Percentiles rank a stretch among this genome's conserved stretches.
phyloP scores from a whole-genome alignment of 2,888 invertebrate genomes.

The Sesia bembeciformis region DNA sequence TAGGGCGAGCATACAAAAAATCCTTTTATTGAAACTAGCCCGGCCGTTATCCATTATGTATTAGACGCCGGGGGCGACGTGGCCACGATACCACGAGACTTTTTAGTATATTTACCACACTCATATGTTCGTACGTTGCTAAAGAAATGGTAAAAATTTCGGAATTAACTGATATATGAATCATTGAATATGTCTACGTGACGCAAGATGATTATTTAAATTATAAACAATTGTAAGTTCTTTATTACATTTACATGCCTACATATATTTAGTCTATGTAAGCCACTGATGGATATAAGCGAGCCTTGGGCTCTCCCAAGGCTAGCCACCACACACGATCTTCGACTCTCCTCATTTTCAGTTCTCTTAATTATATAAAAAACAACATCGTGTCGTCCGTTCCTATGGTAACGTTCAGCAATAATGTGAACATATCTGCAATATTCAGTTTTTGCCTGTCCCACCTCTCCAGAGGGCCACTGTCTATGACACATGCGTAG shows the following conservation, averaged over 20 bases:
- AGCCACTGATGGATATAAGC: too few relatives aligned
- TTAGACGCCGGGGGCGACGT: constrained; percentile 31
- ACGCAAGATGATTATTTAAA: too few relatives aligned
- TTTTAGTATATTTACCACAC: not conserved
- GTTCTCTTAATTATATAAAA: not conserved
- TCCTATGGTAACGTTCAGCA: constrained; percentile 28
- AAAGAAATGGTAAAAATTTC: too few relatives aligned
- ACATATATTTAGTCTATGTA: too few relatives aligned
- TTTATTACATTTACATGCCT: too few relatives aligned
- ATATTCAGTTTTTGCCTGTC: constrained; percentile 66
- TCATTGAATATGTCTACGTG: too few relatives aligned
- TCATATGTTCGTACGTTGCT: too few relatives aligned
- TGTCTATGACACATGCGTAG: constrained; percentile 64
- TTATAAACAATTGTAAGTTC: too few relatives aligned
- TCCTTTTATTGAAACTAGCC: constrained; percentile 70
- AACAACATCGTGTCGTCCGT: constrained; percentile 19
- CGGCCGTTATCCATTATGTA: constrained; percentile 67
- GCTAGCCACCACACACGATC: too few relatives aligned
- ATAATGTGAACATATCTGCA: constrained; percentile 69
- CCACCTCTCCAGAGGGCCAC: constrained; percentile 52
- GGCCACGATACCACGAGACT: constrained; percentile 5
- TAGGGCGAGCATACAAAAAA: constrained; percentile 53
- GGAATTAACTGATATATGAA: too few relatives aligned
- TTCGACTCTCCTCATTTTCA: too few relatives aligned
- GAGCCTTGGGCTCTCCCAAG: too few relatives aligned